Base-by-base conservation (phyloP, 1,140 invertebrate species). In the Sycophaga agraensis region DNA sequence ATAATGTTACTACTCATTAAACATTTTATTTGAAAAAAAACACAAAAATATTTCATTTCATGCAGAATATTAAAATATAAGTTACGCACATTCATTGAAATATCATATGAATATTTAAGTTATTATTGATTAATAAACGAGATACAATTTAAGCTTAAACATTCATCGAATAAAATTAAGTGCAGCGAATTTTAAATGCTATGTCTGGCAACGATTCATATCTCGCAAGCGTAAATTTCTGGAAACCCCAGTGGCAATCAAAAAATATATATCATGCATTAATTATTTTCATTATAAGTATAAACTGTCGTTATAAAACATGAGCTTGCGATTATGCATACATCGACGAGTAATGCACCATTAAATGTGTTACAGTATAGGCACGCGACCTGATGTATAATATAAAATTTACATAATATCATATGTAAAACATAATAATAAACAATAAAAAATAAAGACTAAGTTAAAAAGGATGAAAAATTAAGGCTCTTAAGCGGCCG, bases 381-480 rank as follows among this genome's bases (percentile, higher is more conserved):
- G 16, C 12, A 56, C 60, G 59, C 53, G 28, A 35, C 5, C 37
- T 56, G 26, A 63, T 3, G 16, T 12, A 50, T 50, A 48, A 49
- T 56, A 55, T 57, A 56, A 55, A 56, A 63, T 63, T 28, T 56
- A 56, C 60, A 63, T 49, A 54, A 61, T 55, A 34, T 40, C 7
- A 48, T 46, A 48, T 49, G 35, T 49, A 40, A 60, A 60, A 53
- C 12, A 28, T 40, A 28, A 42, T 55, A 35, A 40, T 60, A 53
- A 53, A 54, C 37, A 54, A 51, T 43, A 51, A 35, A 51, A 53
- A 59, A 40, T 40, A 59, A 40, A 39, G 42, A 26, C 9, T 58
- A 26, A 42, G 16, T 50, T 19, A 43, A 51, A 21, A 28, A 31
- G 31, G 46, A 14, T 24, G 14, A 42, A 43, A 31, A 4, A n/a